These are phyloP conservation scores for Zootermopsis nevadensis DNA, from an alignment of 2,888 invertebrate species.

Conservation along the genomic window DNA sequence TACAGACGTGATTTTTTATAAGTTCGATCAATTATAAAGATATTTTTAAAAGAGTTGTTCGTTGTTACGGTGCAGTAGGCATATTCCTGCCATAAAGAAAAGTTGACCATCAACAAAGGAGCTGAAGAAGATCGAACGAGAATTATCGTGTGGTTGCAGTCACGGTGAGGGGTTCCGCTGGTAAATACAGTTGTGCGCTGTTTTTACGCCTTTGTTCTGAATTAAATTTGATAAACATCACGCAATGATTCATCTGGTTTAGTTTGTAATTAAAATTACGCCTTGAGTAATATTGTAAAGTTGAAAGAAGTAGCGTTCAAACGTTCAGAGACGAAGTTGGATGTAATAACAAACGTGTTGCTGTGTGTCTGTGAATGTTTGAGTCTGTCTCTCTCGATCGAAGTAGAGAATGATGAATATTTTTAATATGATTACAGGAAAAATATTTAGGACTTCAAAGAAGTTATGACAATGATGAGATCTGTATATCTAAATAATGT, in stretches of 20 bases:
- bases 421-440: too few species aligned
- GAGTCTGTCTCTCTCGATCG: too few species aligned
- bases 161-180: not conserved
- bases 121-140: conserved; percentile 15
- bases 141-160: conserved; percentile 1
- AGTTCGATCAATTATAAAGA: too few species aligned
- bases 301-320: not conserved
- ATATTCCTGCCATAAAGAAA: not conserved
- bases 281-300: not conserved
- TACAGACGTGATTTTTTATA: too few species aligned
- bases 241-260: not conserved
- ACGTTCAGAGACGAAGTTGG: not conserved
- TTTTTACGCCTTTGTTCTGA: not conserved
- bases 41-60: not conserved
- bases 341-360: not conserved
- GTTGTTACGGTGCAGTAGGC: not conserved
- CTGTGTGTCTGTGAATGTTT: too few species aligned
- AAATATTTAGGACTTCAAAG: too few species aligned
- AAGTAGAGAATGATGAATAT: too few species aligned
- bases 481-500: too few species aligned
- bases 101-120: conserved; percentile 8
- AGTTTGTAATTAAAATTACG: not conserved
- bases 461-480: too few species aligned
- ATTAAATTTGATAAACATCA: conserved; percentile 4
- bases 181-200: not conserved